These are phyloP conservation scores for Yoshiicerus persimilis DNA, from an alignment of 1,140 invertebrate genomes.

Conservation along the genomic window DNA sequence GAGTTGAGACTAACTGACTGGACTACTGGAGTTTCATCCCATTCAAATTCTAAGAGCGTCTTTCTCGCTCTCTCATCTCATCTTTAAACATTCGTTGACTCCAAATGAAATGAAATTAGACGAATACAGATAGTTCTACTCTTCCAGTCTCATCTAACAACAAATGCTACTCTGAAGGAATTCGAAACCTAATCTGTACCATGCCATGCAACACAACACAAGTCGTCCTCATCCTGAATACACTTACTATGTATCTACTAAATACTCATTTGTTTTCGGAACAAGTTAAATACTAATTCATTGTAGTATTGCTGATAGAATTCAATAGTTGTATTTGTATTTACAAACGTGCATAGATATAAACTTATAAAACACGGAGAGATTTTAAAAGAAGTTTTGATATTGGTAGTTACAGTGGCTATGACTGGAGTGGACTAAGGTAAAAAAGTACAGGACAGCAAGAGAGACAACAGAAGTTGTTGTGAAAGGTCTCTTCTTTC, in stretches of 20 bases:
- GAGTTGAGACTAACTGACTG: too few species aligned
- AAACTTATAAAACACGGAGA: not conserved
- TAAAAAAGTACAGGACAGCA: not conserved
- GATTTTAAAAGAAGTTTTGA: not conserved
- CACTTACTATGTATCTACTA: not conserved
- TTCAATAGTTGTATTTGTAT: too few species aligned
- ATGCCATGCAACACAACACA: not conserved
- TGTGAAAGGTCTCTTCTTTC: conserved; percentile 8
- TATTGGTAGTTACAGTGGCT: not conserved
- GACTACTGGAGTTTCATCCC: not conserved
- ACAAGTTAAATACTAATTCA: not conserved
- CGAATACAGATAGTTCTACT: not conserved
- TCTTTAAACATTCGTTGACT: not conserved
- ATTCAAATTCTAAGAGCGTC: conserved; percentile 1
- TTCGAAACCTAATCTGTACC: not conserved
- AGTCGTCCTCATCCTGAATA: not conserved
- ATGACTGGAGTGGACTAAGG: not conserved
- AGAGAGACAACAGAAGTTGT: conserved; percentile 6
- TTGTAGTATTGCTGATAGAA: too few species aligned
- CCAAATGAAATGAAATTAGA: not conserved
- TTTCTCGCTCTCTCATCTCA: not conserved
- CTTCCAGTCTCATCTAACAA: not conserved
- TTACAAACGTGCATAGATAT: too few species aligned
- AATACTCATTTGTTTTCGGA: not conserved
- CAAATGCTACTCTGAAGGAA: not conserved